Conservation (phyloP, 2,888 invertebrate species). For the Drosophila sordidula region DNA sequence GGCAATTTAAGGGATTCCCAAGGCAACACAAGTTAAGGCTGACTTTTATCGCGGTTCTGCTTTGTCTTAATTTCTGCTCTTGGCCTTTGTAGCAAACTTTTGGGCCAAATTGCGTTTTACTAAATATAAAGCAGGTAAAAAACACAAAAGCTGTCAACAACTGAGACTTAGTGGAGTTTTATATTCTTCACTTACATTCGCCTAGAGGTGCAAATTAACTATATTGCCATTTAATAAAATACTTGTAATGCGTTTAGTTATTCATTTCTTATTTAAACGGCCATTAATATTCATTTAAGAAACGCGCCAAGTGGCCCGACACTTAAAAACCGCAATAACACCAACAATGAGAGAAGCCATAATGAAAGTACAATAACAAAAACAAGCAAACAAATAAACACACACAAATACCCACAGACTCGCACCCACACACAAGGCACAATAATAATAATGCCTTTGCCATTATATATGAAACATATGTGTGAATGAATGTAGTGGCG, state of each 20-base stretch:
- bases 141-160: not conserved
- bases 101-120: not conserved
- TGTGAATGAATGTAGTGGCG: constrained; percentile 6
- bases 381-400: constrained; percentile 36
- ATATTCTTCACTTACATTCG: not conserved
- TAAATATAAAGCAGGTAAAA: not conserved
- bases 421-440: constrained; percentile 21
- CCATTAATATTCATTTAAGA: constrained; percentile 68
- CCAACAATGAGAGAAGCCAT: constrained; percentile 41
- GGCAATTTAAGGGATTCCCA: not conserved
- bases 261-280: constrained; percentile 52
- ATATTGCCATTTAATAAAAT: constrained; percentile 9
- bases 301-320: constrained; percentile 50
- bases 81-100: not conserved
- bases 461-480: constrained; percentile 63
- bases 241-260: constrained; percentile 48
- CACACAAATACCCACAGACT: not conserved
- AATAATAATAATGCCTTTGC: constrained; percentile 59
- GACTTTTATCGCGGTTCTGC: not conserved
- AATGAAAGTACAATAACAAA: constrained; percentile 51
- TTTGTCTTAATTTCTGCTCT: constrained; percentile 4
- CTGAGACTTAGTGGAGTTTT: not conserved
- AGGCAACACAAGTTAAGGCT: not conserved
- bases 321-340: constrained; percentile 63
- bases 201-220: constrained; percentile 20